Base-by-base conservation (phyloP, 2,797 vertebrate genomes). In the Enteromius anoplus region DNA sequence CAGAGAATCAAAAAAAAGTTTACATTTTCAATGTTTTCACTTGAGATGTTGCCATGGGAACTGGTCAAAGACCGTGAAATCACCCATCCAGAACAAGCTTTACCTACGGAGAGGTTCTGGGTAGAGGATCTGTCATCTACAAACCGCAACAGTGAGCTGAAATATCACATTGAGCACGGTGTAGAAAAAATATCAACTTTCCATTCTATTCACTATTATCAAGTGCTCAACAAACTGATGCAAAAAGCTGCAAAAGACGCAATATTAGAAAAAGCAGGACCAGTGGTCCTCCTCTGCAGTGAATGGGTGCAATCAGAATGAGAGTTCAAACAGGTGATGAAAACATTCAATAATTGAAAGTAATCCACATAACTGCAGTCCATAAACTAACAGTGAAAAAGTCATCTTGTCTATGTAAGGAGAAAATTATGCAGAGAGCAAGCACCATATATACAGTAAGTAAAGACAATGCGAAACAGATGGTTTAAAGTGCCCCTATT, bases 1-100 rank as follows among this genome's bases (percentile, higher is more conserved):
- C 5, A 2, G 76, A 79, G 82, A 19, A 78, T 84, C 19, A 55
- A 47, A 75, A 81, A 42, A 45, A 75, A 82, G 55, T 72, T 82
- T 45, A 11, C 0, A 34, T 42, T 66, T 34, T 40, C 34, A 55
- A 60, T 75, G 81, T 82, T 82, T 82, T 29, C 47, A 75, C 47
- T 55, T 45, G 49, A 75, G 37, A 73, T 84, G 84, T 87, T 87
- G 82, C 86, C 80, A 87, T 87, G 82, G 86, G 70, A 87, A 87
- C 86, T 55, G 75, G 60, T 66, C 71, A 76, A 68, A 82, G 71
- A 68, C 34, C 0, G 47, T 82, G 81, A 75, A 75, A 75, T 75
- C 62, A 68, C 62, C 62, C 71, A 82, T 75, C 81, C 72, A 68
- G 72, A 82, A 53, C 60, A 21, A 82, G 81, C 34, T 21, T 75